These are phyloP conservation scores for Scaptomyza caliginosa DNA, from an alignment of 2,888 invertebrate species.

Conservation along the genomic window DNA sequence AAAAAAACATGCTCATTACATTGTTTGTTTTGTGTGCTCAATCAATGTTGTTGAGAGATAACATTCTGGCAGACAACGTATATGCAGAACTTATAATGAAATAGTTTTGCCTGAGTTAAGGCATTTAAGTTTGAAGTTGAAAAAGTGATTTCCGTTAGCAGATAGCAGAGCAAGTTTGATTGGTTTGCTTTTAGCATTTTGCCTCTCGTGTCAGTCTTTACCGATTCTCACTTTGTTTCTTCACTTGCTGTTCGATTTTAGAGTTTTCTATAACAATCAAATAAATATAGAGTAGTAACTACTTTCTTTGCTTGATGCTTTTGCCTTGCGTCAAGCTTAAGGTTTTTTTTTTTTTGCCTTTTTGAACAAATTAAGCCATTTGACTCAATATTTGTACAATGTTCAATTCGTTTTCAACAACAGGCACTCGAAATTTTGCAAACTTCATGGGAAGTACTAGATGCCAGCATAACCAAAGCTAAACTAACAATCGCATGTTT, in stretches of 20 bases:
- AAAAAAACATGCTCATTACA: constrained; percentile 6
- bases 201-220: neutral
- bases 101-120: neutral
- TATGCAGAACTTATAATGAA: neutral
- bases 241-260: no score
- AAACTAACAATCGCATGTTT: constrained; percentile 5
- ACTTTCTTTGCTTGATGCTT: neutral
- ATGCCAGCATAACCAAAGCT: constrained; percentile 1
- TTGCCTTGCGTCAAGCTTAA: neutral
- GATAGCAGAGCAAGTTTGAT: neutral
- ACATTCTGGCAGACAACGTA: neutral
- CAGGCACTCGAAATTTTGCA: neutral
- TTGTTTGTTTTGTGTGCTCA: neutral
- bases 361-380: constrained; percentile 6
- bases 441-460: neutral
- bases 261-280: no score
- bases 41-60: neutral
- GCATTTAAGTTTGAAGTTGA: neutral
- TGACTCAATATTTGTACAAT: constrained; percentile 23
- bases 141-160: neutral
- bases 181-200: constrained; percentile 1
- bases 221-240: neutral
- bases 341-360: neutral
- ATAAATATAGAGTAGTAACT: no score
- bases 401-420: constrained; percentile 4